Conservation (phyloP, 2,113 vertebrate species). For the Heterochromis multidens region DNA sequence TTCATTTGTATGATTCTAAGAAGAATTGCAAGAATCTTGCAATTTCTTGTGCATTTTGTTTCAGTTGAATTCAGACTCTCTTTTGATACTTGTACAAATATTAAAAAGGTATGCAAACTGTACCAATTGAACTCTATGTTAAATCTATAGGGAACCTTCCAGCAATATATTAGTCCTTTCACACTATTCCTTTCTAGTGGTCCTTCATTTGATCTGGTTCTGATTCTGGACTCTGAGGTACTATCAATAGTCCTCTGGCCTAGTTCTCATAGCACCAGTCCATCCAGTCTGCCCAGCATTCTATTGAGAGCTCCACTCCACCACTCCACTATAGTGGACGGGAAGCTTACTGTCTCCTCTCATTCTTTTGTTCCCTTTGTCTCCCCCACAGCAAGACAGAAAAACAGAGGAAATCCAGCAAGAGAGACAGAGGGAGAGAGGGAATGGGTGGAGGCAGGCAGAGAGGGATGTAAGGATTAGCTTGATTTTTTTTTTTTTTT, state of each 20-base stretch:
- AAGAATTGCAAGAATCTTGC: too few species aligned
- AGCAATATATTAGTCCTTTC: background rate
- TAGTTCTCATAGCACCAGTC: conserved; percentile 62
- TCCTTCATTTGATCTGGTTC: conserved; percentile 25
- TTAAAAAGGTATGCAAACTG: background rate
- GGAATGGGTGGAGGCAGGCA: conserved; percentile 44
- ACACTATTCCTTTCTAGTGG: background rate
- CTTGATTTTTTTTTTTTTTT: background rate
- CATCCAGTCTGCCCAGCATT: conserved; percentile 37
- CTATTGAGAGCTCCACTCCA: conserved; percentile 57
- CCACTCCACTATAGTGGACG: conserved; percentile 58
- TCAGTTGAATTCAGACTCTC: background rate
- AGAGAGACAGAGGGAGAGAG: conserved; percentile 46
- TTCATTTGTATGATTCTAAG: background rate
- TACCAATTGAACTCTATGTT: too few species aligned
- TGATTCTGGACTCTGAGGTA: conserved; percentile 37
- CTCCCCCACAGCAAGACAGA: conserved; percentile 65
- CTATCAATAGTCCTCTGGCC: conserved; percentile 53
- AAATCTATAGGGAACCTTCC: too few species aligned
- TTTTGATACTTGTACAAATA: background rate
- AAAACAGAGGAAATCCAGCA: conserved; percentile 69
- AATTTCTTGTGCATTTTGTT: background rate
- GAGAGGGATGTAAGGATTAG: conserved; percentile 62
- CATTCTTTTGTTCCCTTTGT: conserved; percentile 70
- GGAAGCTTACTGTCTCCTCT: conserved; percentile 70